Base-by-base conservation (phyloP, 1,140 invertebrate genomes). In the Dinothrombium tinctorium region DNA sequence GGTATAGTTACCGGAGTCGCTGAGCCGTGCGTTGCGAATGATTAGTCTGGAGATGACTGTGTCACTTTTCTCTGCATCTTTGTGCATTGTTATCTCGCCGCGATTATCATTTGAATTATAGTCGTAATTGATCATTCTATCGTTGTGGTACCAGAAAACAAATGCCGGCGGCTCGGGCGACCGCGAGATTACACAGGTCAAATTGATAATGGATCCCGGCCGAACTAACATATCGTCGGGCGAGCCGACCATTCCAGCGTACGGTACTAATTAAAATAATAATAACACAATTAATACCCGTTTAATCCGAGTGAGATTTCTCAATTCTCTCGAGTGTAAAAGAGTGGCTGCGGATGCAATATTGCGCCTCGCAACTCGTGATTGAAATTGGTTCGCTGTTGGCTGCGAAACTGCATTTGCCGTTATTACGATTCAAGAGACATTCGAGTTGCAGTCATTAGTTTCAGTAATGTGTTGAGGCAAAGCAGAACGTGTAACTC, bases 121-220 rank as follows among this genome's bases (percentile, higher is more conserved):
- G 23, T 52, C 49, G 38, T 51, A 53, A 33, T 53, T 53, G 15
- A 53, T 53, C 51, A 53, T 53, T 21, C 46, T 33, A 14, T 52
- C 47, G 25, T 75, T 56, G 53, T 73, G 71, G 53, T 73, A 74
- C 74, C 74, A 87, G 60, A 81, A 84, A 55, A 89, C 84, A 59
- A 80, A 86, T 32, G 76, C 76, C 26, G 82, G 82, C 40, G 80
- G 78, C 54, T 86, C 80, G 12, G 82, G 81, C 52, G 77, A 82
- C 54, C 79, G 77, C 37, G 75, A 62, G 44, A 89, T 78, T 41
- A 84, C 72, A 59, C 83, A 89, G 32, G 82, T 89, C 46, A 89
- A 66, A 63, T 87, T 87, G 59, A 89, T 87, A 50, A 80, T 84
- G 55, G 79, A 84, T 37, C 80, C 81, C 42, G 75, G 67, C 61